Evolutionary conservation across 2,113 vertebrate species (phyloP).

Genomic region (Pterocles gutturalis): DNA sequence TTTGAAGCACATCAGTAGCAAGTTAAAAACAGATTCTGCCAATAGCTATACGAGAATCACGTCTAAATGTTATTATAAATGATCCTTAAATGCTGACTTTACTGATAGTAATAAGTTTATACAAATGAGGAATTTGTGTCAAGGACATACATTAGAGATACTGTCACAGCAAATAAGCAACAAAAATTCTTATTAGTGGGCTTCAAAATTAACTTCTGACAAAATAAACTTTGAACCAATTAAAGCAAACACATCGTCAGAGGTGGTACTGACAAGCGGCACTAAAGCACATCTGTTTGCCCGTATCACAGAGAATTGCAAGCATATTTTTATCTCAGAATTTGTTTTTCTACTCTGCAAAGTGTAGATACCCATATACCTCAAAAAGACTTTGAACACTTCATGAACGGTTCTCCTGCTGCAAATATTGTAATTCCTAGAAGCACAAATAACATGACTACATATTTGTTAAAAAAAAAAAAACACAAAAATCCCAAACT

Average conservation of each 20-base stretch:
- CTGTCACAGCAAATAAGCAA: background rate
- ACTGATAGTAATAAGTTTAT: conserved; percentile 64
- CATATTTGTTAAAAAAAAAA: background rate
- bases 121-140: conserved; percentile 37
- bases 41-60: conserved; percentile 11
- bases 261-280: background rate
- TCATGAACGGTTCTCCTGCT: background rate
- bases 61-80: conserved; percentile 70
- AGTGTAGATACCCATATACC: fast-evolving
- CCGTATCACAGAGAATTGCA: background rate
- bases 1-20: background rate
- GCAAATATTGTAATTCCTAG: background rate
- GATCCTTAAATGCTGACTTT: conserved; percentile 57
- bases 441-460: background rate
- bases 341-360: background rate
- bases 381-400: background rate
- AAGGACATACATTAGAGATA: conserved; percentile 32
- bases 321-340: background rate
- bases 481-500: background rate
- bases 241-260: background rate
- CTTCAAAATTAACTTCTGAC: background rate
- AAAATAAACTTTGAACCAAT: background rate
- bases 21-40: conserved; percentile 33
- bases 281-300: background rate
- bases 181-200: background rate